Conservation (phyloP, 2,113 vertebrate genomes). For the Nesogale talazaci region DNA sequence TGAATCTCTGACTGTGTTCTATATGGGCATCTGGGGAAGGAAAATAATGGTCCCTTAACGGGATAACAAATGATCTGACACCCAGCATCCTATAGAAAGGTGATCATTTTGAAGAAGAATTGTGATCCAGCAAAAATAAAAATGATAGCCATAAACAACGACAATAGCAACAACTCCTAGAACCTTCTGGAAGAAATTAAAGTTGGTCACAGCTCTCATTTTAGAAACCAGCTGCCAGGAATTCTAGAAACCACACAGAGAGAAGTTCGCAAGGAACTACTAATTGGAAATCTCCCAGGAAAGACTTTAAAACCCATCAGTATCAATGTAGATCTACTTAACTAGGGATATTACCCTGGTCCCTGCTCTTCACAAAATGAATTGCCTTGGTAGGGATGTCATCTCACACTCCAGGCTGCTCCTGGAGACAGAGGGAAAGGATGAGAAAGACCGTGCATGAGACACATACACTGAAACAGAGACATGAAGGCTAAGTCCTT, state of each 20-base stretch:
- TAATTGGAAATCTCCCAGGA: not conserved
- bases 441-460: not conserved
- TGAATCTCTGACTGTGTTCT: not conserved
- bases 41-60: not conserved
- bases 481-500: not conserved
- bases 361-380: not conserved
- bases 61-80: not conserved
- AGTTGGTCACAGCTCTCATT: not conserved
- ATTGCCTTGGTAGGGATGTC: not conserved
- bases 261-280: not conserved
- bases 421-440: not conserved
- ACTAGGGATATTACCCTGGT: not conserved
- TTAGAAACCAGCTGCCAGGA: not conserved
- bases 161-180: not conserved
- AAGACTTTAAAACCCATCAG: conserved; percentile 18
- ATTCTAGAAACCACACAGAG: conserved; percentile 1
- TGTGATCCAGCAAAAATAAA: not conserved
- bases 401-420: not conserved
- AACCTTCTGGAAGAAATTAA: conserved; percentile 7
- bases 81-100: not conserved
- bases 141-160: not conserved
- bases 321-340: not conserved
- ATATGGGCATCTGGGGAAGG: not conserved
- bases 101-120: conserved; percentile 1
- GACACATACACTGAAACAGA: conserved; percentile 3